phyloP scores from a whole-genome alignment of 2,113 vertebrate genomes.

The Atrichornis clamosus region DNA sequence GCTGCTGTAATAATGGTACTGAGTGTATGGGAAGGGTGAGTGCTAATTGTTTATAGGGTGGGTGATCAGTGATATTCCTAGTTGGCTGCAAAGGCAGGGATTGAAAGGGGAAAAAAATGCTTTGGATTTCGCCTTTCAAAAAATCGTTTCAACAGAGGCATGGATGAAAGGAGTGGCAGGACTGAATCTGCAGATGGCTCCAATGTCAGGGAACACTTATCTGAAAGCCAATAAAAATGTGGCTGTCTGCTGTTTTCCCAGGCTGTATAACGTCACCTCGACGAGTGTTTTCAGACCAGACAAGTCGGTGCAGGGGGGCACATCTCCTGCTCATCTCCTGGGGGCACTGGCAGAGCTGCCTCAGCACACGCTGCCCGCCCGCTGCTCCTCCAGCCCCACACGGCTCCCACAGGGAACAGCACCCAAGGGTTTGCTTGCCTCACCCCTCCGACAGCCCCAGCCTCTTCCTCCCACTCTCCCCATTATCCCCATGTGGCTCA shows the following conservation, averaged over 20 bases:
- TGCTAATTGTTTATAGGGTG: neutral
- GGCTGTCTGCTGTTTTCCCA: conserved; percentile 17
- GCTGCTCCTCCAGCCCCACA: accelerated
- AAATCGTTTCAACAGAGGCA: neutral
- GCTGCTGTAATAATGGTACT: neutral
- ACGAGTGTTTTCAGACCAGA: neutral
- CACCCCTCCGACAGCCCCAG: neutral
- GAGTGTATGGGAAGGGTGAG: neutral
- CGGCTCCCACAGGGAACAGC: neutral
- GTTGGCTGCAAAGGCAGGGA: neutral
- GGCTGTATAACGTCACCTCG: neutral
- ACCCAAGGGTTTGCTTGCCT: neutral
- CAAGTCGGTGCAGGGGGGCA: neutral
- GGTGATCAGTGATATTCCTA: neutral
- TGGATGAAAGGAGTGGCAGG: neutral
- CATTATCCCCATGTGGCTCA: accelerated
- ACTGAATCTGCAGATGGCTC: neutral
- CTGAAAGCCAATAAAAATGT: conserved; percentile 12
- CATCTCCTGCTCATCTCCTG: neutral
- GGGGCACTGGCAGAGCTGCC: neutral
- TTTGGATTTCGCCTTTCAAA: neutral
- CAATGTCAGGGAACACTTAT: neutral
- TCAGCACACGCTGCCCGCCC: accelerated
- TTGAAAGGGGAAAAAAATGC: neutral
- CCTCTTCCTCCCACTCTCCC: neutral